Percentiles rank a stretch among this genome's conserved stretches.
Conservation (phyloP, 2,797 vertebrate species). For the Cercopithecus neglectus region DNA sequence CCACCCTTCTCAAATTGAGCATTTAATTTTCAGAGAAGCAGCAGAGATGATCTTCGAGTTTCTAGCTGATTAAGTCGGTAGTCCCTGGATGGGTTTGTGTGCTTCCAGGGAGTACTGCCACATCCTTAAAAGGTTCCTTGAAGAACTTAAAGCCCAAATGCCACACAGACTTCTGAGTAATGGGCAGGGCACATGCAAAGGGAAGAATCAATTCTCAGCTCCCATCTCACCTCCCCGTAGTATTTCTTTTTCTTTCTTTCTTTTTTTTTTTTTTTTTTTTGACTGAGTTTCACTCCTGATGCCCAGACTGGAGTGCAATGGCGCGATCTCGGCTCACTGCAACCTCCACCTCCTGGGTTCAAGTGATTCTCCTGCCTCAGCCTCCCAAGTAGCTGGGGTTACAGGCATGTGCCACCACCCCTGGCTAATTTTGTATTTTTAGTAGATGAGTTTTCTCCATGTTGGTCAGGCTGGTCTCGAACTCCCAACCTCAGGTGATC, state of each 20-base stretch:
- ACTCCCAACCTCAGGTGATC: too few species aligned
- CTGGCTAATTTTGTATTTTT: too few species aligned
- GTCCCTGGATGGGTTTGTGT: background rate
- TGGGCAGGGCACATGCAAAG: background rate
- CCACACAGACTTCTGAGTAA: background rate
- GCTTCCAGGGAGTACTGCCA: background rate
- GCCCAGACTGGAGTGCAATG: too few species aligned
- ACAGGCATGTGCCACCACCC: too few species aligned
- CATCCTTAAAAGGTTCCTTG: background rate
- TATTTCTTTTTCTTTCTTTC: background rate
- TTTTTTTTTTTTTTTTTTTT: too few species aligned
- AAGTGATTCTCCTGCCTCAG: too few species aligned
- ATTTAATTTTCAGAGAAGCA: background rate
- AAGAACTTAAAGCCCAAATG: background rate
- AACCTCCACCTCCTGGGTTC: too few species aligned
- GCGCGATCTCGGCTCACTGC: too few species aligned
- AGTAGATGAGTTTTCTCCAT: too few species aligned
- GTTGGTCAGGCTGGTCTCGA: too few species aligned
- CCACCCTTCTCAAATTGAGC: background rate
- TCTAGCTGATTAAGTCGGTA: background rate
- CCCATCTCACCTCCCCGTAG: accelerated
- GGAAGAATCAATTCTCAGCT: background rate
- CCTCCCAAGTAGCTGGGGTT: too few species aligned
- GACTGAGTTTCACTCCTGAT: too few species aligned
- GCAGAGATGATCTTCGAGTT: background rate